phyloP scores from a whole-genome alignment of 2,888 invertebrate species.

The Phengaris arion region DNA sequence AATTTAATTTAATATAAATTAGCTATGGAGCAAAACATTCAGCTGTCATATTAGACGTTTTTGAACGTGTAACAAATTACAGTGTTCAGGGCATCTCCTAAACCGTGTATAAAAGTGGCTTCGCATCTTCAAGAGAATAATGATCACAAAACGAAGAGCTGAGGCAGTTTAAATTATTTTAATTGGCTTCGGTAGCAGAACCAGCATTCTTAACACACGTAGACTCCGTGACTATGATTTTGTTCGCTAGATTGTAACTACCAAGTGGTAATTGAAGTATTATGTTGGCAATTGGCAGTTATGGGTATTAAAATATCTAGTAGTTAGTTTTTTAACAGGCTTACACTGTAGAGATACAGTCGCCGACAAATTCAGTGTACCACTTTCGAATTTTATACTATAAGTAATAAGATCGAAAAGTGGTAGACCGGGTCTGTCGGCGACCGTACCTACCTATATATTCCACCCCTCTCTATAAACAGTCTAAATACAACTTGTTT shows the following conservation, averaged over 20 bases:
- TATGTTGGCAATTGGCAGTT: neutral
- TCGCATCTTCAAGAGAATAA: conserved; percentile 72
- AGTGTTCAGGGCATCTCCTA: conserved; percentile 64
- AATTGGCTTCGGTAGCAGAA: conserved; percentile 79
- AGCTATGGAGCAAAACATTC: conserved; percentile 26
- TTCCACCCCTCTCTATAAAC: no score
- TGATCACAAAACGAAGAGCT: conserved; percentile 76
- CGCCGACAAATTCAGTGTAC: neutral
- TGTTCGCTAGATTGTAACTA: neutral
- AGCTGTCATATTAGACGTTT: conserved; percentile 46
- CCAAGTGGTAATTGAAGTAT: neutral
- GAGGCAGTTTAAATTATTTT: conserved; percentile 78
- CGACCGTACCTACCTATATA: no score
- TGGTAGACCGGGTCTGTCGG: no score
- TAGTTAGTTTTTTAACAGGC: neutral
- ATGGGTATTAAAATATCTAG: neutral
- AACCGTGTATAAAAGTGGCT: conserved; percentile 74
- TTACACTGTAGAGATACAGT: neutral
- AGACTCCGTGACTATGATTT: neutral
- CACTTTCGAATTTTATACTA: no score
- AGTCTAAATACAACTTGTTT: no score
- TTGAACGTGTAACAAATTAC: conserved; percentile 65
- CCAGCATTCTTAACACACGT: conserved; percentile 41
- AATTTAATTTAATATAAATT: conserved; percentile 18
- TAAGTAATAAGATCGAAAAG: no score